phyloP scores from a whole-genome alignment of 2,888 invertebrate species.

The Steinernema hermaphroditum region DNA sequence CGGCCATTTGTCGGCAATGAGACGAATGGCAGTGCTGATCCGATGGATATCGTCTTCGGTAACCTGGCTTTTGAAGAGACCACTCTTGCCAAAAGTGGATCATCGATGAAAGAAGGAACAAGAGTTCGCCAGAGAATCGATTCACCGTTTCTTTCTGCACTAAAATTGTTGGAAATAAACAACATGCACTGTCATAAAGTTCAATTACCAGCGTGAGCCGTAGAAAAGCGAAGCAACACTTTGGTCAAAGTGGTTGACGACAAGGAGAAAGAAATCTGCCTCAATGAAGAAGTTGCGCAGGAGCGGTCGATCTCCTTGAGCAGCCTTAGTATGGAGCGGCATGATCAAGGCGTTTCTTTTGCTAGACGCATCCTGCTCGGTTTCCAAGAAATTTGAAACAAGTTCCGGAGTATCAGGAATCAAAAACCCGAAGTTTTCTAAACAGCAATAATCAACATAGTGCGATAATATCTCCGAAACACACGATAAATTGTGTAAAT shows the following conservation, averaged over 20 bases:
- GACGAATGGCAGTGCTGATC: conserved; percentile 67
- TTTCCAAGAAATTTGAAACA: conserved; percentile 88
- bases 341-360: conserved; percentile 98
- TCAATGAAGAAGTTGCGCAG: conserved; percentile 85
- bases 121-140: conserved; percentile 74
- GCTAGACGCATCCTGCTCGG: conserved; percentile 98
- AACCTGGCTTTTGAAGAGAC: conserved; percentile 70
- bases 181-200: no score
- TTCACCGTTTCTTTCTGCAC: conserved; percentile 45
- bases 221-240: conserved; percentile 76
- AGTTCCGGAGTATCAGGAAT: conserved; percentile 98
- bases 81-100: conserved; percentile 82
- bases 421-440: conserved; percentile 87
- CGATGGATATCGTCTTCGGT: conserved; percentile 92
- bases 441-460: no score
- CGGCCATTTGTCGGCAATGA: conserved; percentile 71
- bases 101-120: conserved; percentile 85
- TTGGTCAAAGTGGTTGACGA: conserved; percentile 88
- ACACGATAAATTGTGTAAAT: conserved; percentile 97
- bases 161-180: no score
- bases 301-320: conserved; percentile 73
- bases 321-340: conserved; percentile 77
- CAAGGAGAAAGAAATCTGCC: conserved; percentile 90
- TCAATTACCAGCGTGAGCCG: conserved; percentile 21
- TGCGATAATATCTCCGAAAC: no score